Evolutionary conservation across 2,113 vertebrate species (phyloP), one percentile per base, ranked within the genome.

Genomic region (Perca fluviatilis): DNA sequence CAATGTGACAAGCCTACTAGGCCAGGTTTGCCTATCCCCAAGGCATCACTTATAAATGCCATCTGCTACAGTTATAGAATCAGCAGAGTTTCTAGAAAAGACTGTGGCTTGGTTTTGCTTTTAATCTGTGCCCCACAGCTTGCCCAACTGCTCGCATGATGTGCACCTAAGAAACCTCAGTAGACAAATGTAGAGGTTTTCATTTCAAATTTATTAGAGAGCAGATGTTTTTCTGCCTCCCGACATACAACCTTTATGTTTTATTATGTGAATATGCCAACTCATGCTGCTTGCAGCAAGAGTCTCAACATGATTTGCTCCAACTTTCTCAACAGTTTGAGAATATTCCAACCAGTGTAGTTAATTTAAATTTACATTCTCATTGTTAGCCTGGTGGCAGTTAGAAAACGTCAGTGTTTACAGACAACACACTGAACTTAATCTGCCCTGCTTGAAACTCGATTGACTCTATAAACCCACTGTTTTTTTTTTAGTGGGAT

Each of bases 1-100:
- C 14, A 54, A 43, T 54, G 8, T 78, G 63, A 18, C 46, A 74
- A 64, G 27, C 21, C 11, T 84, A 76, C 54, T 13, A 77, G 23
- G 53, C 68, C 65, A 77, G 58, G 40, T 85, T 80, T 87, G 50
- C 50, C 67, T 16, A 33, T 87, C 63, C 83, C 83, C 58, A 36
- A 85, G 75, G 69, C 87, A 83, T 90, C 79, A 85, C 81, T 85
- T 87, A 72, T 74, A 76, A 88, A 76, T 60, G 51, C 77, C 16
- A 36, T 75, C 76, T 89, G 80, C 66, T 83, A 60, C 77, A 69
- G 67, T 74, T 81, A 80, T 54, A 83, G 68, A 88, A 89, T 84
- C 77, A 82, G 71, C 57, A 70, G 64, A 69, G 46, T 78, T 85
- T 86, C 67, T 27, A 82, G 74, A 57, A 89, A 80, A 72, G 63